Conservation (phyloP, 1,140 invertebrate genomes). For the Meloidogyne hapla region DNA sequence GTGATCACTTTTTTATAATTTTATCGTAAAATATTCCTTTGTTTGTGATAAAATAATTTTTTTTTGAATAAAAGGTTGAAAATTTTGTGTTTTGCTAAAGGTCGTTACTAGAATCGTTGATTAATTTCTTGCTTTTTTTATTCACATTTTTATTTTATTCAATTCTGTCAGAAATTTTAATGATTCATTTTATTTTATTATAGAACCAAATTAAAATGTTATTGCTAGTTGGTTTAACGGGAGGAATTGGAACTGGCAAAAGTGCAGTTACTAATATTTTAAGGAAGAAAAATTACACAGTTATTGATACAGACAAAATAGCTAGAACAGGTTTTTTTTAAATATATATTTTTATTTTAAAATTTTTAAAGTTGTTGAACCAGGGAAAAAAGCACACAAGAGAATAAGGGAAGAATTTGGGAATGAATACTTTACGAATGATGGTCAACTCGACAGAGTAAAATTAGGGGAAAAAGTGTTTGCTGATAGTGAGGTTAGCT, state of each 20-base stretch:
- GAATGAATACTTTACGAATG: slow-evolving; percentile 9
- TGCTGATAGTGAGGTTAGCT: slow-evolving; percentile 7
- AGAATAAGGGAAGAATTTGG: slow-evolving; percentile 17
- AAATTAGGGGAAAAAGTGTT: background rate
- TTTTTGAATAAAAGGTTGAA: background rate
- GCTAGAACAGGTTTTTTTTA: slow-evolving; percentile 2
- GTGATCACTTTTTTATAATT: background rate
- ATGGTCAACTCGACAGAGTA: slow-evolving; percentile 9
- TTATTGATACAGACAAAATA: slow-evolving; percentile 28
- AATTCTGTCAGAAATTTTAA: background rate
- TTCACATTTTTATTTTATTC: background rate
- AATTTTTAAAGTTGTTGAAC: slow-evolving; percentile 17
- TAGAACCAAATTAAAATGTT: background rate
- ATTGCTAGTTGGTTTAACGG: slow-evolving; percentile 23
- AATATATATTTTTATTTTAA: background rate
- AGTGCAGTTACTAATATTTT: slow-evolving; percentile 22
- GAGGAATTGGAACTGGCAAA: slow-evolving; percentile 23
- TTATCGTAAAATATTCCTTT: background rate
- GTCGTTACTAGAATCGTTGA: too few species aligned
- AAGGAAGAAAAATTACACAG: background rate
- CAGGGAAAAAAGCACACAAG: slow-evolving; percentile 16
- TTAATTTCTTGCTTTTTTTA: too few species aligned
- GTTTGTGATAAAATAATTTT: background rate
- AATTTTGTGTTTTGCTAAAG: background rate
- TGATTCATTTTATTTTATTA: background rate